Evolutionary conservation across 2,888 invertebrate species (phyloP).

Genomic region (Mechanitis mazaeus): DNA sequence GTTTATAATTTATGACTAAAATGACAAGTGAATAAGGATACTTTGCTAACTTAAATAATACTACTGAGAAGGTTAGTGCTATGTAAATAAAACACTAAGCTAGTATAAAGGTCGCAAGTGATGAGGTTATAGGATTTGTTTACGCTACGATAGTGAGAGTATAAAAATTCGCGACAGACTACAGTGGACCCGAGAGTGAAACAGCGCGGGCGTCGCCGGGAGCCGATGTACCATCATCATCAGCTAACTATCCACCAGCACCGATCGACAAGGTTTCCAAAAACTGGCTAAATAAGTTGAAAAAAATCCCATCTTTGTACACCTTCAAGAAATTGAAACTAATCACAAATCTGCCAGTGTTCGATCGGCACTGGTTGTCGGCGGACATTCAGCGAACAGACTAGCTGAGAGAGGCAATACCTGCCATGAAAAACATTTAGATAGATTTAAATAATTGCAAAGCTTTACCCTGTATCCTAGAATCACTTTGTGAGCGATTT

Average conservation of each 20-base stretch:
- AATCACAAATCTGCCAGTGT: neutral
- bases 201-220: conserved; percentile 46
- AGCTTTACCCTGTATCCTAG: conserved; percentile 96
- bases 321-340: no score
- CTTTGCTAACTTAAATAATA: conserved; percentile 29
- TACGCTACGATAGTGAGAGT: conserved; percentile 64
- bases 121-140: conserved; percentile 47
- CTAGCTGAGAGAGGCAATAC: conserved; percentile 56
- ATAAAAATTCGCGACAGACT: conserved; percentile 72
- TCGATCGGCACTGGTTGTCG: conserved; percentile 23
- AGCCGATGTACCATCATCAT: conserved; percentile 40
- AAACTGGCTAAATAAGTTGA: no score
- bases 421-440: conserved; percentile 76
- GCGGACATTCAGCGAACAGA: conserved; percentile 34
- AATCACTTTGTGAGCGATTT: conserved; percentile 83
- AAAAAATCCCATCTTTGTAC: no score
- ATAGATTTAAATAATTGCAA: conserved; percentile 91
- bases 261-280: conserved; percentile 12
- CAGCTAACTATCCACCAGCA: conserved; percentile 17
- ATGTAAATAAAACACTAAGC: conserved; percentile 48
- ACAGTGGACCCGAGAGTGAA: conserved; percentile 66
- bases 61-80: conserved; percentile 29
- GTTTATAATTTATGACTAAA: conserved; percentile 23
- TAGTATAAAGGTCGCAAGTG: conserved; percentile 42
- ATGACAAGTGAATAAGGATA: conserved; percentile 62